Evolutionary conservation across 2,113 vertebrate genomes (phyloP).

Genomic region (Rostratula benghalensis): DNA sequence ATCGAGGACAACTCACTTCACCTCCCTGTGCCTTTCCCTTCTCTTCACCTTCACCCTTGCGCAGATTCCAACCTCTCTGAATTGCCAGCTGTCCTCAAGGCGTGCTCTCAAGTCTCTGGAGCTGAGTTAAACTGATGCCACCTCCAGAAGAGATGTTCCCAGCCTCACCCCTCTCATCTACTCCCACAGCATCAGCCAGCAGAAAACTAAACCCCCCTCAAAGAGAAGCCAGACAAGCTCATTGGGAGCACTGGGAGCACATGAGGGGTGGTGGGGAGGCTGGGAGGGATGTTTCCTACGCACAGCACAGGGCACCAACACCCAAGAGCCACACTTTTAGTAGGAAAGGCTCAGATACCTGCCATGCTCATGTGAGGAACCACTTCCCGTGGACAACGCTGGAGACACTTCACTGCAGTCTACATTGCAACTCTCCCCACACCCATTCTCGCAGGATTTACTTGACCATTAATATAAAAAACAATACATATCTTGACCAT

Average conservation of each 20-base stretch:
- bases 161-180: neutral
- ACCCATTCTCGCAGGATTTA: neutral
- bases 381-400: neutral
- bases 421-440: neutral
- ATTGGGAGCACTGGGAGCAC: neutral
- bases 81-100: neutral
- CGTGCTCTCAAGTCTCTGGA: neutral
- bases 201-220: neutral
- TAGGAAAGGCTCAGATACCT: neutral
- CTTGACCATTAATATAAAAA: neutral
- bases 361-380: neutral
- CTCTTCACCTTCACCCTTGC: neutral
- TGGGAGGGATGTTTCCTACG: neutral
- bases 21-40: neutral
- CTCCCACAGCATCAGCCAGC: neutral
- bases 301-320: neutral
- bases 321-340: accelerated
- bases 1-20: neutral
- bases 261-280: neutral
- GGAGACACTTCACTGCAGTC: neutral
- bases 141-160: neutral
- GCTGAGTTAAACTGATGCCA: neutral
- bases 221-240: neutral
- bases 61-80: neutral
- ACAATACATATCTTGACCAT: neutral